Conservation (phyloP, 2,113 vertebrate genomes). For the Anguilla rostrata region DNA sequence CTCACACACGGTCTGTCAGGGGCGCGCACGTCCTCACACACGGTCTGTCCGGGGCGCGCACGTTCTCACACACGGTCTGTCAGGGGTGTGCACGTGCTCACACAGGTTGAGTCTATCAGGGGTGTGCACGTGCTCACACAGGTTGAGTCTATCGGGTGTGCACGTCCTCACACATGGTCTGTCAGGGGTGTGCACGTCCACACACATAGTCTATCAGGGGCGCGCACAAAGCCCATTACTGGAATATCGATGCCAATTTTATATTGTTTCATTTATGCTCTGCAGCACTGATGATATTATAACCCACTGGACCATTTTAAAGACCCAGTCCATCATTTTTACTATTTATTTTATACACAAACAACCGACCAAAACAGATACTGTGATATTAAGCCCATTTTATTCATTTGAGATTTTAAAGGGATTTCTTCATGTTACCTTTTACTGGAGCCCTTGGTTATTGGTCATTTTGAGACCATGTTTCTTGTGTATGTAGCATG, state of each 20-base stretch:
- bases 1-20: not conserved
- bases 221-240: too few relatives aligned
- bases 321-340: not conserved
- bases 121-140: not conserved
- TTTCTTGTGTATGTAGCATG: too few relatives aligned
- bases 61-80: not conserved
- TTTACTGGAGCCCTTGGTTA: too few relatives aligned
- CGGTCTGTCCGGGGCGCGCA: too few relatives aligned
- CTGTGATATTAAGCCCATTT: too few relatives aligned
- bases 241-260: too few relatives aligned
- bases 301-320: not conserved
- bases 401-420: too few relatives aligned
- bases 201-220: not conserved
- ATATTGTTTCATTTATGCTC: too few relatives aligned
- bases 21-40: not conserved
- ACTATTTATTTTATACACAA: not conserved
- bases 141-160: not conserved
- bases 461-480: too few relatives aligned
- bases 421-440: too few relatives aligned
- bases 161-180: not conserved
- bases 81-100: not conserved
- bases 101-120: not conserved
- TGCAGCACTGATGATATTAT: too few relatives aligned
- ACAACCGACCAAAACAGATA: too few relatives aligned
- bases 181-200: not conserved